A percentile compares a stretch with the other conserved stretches of the same genome.
Conservation (phyloP, 2,113 vertebrate genomes). For the Microcebus jonahi region DNA sequence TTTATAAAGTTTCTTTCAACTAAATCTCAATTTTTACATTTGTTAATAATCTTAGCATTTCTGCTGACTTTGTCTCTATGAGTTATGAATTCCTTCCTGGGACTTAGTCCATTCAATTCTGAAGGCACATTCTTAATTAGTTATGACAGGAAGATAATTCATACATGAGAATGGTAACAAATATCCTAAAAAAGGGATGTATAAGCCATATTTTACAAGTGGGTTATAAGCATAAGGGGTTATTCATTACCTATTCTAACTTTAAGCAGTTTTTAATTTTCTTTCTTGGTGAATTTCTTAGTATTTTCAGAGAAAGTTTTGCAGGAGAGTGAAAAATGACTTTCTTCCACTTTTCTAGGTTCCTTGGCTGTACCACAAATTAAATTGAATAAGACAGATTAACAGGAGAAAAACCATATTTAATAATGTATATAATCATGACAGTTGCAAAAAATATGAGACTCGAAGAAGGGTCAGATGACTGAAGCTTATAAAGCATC, state of each 20-base stretch:
- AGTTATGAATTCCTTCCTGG: background rate
- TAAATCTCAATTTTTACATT: background rate
- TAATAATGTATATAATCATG: background rate
- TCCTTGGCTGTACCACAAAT: background rate
- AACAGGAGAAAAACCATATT: too few species aligned
- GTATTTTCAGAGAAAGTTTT: background rate
- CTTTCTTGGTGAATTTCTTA: background rate
- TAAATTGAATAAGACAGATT: background rate
- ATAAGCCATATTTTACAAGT: background rate
- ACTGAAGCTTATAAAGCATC: too few species aligned
- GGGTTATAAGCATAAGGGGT: background rate
- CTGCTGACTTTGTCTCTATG: background rate
- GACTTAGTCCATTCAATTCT: background rate
- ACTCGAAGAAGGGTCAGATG: background rate
- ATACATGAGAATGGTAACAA: background rate
- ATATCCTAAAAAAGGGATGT: background rate
- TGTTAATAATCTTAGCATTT: conserved; percentile 10
- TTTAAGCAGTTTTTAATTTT: background rate
- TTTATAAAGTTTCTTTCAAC: background rate
- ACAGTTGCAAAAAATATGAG: background rate
- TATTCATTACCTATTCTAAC: background rate
- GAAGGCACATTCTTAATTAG: background rate
- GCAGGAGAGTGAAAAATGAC: background rate
- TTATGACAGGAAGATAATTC: background rate
- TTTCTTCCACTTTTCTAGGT: background rate